phyloP scores from a whole-genome alignment of 2,113 vertebrate species.

The Monopterus albus region DNA sequence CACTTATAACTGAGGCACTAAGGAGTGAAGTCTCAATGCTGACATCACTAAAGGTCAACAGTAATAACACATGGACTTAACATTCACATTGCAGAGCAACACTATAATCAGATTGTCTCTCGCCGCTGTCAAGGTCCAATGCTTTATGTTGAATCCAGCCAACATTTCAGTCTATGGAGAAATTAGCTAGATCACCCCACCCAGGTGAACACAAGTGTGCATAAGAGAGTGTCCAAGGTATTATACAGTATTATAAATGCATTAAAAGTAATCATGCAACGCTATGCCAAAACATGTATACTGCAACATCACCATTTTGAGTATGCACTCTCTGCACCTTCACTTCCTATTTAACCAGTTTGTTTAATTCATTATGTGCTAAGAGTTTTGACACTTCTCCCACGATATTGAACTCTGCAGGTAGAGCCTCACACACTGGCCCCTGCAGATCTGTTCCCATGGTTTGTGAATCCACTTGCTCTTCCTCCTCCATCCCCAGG shows the following conservation, averaged over 20 bases:
- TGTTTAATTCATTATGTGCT: constrained; percentile 18
- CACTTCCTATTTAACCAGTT: not conserved
- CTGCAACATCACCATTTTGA: constrained; percentile 34
- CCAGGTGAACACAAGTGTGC: constrained; percentile 23
- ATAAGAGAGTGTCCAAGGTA: constrained; percentile 12
- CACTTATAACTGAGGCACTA: constrained; percentile 25
- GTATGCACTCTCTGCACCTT: constrained; percentile 5
- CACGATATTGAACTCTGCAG: not conserved
- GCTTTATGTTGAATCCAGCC: constrained; percentile 67
- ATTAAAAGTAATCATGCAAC: constrained; percentile 33
- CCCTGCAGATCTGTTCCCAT: constrained; percentile 63
- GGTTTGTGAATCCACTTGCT: constrained; percentile 48
- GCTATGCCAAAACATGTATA: constrained; percentile 38
- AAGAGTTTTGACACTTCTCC: constrained; percentile 27
- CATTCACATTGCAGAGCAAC: constrained; percentile 43
- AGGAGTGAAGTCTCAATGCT: constrained; percentile 4
- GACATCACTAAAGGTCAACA: constrained; percentile 12
- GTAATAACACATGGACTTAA: constrained; percentile 6
- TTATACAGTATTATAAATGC: constrained; percentile 23
- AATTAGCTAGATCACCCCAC: constrained; percentile 22
- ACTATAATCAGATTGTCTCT: constrained; percentile 39
- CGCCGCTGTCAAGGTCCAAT: constrained; percentile 11
- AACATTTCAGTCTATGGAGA: constrained; percentile 55
- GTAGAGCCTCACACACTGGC: constrained; percentile 61
- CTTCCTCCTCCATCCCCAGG: constrained; percentile 53